Evolutionary conservation across 2,888 invertebrate genomes (phyloP).

Genomic region (Lydus trimaculatus): DNA sequence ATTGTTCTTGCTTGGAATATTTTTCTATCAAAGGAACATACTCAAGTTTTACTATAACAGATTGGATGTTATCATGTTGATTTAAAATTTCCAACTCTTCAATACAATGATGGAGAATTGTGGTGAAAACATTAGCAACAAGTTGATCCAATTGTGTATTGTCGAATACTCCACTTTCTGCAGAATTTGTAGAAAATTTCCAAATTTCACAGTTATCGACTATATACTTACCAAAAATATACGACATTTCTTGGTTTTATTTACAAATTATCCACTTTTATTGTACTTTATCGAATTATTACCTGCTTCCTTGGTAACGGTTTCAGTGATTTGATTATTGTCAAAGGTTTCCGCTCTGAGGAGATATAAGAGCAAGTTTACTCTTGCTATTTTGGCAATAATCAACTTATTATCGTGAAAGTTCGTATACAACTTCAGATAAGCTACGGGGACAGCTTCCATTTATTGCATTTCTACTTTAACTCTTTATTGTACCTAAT

Average conservation of each 20-base stretch:
- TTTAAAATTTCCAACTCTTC: conserved; percentile 16
- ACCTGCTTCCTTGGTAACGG: background rate
- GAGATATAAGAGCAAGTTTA: no score
- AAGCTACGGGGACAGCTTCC: no score
- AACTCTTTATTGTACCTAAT: no score
- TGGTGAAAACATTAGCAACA: background rate
- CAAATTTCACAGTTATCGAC: background rate
- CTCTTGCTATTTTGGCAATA: no score
- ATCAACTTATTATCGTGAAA: no score
- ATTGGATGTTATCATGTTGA: background rate
- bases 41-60: conserved; percentile 4
- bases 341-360: no score
- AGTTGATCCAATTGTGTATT: background rate
- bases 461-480: no score
- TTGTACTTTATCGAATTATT: background rate
- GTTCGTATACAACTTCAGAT: no score
- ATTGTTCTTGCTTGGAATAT: conserved; percentile 28
- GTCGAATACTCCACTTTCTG: background rate
- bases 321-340: no score
- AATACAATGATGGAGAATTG: background rate
- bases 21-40: conserved; percentile 25
- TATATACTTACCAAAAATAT: background rate
- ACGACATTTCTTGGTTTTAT: background rate
- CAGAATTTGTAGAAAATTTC: background rate
- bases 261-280: background rate